Percentiles rank a stretch among this genome's conserved stretches.
These are phyloP conservation scores for Enhydra lutris DNA, from an alignment of 2,113 vertebrate species.

Conservation along the genomic window DNA sequence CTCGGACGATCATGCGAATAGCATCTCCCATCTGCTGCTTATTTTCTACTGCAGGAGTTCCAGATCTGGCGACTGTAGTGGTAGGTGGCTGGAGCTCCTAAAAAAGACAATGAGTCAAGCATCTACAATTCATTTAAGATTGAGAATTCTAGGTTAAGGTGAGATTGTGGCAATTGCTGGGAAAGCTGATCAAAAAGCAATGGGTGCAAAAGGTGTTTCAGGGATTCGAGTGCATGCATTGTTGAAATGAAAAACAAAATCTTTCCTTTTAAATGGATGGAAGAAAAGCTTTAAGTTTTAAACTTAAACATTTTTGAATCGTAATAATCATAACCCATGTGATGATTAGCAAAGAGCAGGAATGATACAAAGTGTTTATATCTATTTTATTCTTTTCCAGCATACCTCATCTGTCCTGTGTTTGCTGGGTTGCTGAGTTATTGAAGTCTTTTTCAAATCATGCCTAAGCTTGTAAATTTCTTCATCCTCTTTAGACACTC, in stretches of 20 bases:
- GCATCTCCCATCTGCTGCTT: slow-evolving; percentile 91
- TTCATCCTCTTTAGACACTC: slow-evolving; percentile 94
- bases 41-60: slow-evolving; percentile 84
- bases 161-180: background rate
- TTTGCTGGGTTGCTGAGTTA: slow-evolving; percentile 90
- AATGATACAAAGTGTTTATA: background rate
- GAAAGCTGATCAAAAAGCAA: slow-evolving; percentile 36
- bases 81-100: slow-evolving; percentile 88
- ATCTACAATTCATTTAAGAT: background rate
- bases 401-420: slow-evolving; percentile 89
- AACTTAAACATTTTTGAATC: background rate
- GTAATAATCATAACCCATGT: too few relatives aligned
- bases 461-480: slow-evolving; percentile 97
- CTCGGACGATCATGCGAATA: slow-evolving; percentile 96
- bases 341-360: background rate
- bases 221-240: background rate
- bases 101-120: slow-evolving; percentile 63
- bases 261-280: background rate
- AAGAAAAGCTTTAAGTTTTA: background rate
- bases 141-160: background rate
- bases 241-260: background rate
- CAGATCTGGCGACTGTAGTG: slow-evolving; percentile 83
- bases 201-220: background rate
- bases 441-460: slow-evolving; percentile 92
- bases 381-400: background rate